Evolutionary conservation across 2,113 vertebrate species (phyloP).

Genomic region (Gopherus flavomarginatus): DNA sequence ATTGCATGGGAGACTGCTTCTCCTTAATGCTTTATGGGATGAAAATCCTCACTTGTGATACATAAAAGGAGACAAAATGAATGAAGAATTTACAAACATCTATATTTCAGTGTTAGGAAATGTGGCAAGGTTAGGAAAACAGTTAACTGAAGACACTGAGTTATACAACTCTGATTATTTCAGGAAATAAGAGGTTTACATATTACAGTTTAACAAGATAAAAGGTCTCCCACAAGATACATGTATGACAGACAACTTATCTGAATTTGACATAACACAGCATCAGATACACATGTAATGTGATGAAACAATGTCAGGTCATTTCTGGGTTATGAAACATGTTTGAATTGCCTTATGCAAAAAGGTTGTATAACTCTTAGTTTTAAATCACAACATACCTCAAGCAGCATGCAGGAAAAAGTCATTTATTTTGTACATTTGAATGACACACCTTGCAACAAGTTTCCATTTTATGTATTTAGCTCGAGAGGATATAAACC

Average conservation of each 20-base stretch:
- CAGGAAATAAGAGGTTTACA: constrained; percentile 80
- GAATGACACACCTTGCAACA: constrained; percentile 78
- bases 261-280: constrained; percentile 77
- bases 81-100: constrained; percentile 85
- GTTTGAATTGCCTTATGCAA: too few species aligned
- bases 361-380: constrained; percentile 74
- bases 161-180: constrained; percentile 78
- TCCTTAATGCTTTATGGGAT: constrained; percentile 31
- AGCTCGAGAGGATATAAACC: constrained; percentile 78
- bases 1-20: constrained; percentile 19
- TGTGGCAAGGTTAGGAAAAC: constrained; percentile 81
- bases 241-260: constrained; percentile 77
- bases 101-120: constrained; percentile 86
- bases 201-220: constrained; percentile 78
- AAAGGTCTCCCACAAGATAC: constrained; percentile 77
- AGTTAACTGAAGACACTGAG: constrained; percentile 78
- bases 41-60: constrained; percentile 38
- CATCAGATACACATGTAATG: constrained; percentile 72
- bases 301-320: constrained; percentile 77
- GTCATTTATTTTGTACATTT: constrained; percentile 81
- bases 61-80: constrained; percentile 76
- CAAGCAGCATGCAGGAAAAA: constrained; percentile 87
- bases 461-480: constrained; percentile 76
- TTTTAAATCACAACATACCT: constrained; percentile 82
- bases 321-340: constrained; percentile 73